These are phyloP conservation scores for Muschampia plurimacula DNA, from an alignment of 2,888 invertebrate species.

Conservation along the genomic window DNA sequence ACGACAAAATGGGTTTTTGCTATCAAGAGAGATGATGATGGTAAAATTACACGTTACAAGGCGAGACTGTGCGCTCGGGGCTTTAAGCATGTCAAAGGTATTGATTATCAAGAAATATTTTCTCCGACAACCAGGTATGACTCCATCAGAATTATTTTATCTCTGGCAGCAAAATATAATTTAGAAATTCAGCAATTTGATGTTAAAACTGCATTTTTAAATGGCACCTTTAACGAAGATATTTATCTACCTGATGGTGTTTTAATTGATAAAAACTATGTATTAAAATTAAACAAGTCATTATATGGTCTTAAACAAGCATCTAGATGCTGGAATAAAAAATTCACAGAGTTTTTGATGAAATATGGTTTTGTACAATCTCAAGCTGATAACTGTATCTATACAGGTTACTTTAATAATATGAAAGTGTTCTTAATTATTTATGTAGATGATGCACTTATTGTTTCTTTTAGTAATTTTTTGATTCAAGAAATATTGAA, in stretches of 20 bases:
- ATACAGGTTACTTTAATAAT: not conserved
- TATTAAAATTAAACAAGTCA: slow-evolving; percentile 39
- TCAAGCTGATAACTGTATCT: slow-evolving; percentile 34
- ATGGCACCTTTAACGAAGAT: slow-evolving; percentile 7
- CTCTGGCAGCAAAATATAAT: slow-evolving; percentile 2
- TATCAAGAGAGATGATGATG: not conserved
- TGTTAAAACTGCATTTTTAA: slow-evolving; percentile 10
- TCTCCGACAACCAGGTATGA: slow-evolving; percentile 9
- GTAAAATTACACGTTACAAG: not conserved
- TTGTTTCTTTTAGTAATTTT: no score
- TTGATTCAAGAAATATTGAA: no score
- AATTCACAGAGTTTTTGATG: slow-evolving; percentile 20
- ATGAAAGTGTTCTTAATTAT: no score
- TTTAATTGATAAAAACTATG: not conserved
- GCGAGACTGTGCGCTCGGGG: slow-evolving; percentile 4
- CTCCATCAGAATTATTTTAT: not conserved
- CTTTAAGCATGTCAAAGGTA: not conserved
- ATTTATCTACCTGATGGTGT: slow-evolving; percentile 3
- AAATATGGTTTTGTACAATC: slow-evolving; percentile 28
- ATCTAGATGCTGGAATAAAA: slow-evolving; percentile 39
- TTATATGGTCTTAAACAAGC: slow-evolving; percentile 40
- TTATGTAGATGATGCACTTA: no score
- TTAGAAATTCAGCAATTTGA: not conserved
- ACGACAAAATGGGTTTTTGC: slow-evolving; percentile 3
- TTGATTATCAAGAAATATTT: slow-evolving; percentile 6